Conservation (phyloP, 2,113 vertebrate species). For the Fukomys damarensis region DNA sequence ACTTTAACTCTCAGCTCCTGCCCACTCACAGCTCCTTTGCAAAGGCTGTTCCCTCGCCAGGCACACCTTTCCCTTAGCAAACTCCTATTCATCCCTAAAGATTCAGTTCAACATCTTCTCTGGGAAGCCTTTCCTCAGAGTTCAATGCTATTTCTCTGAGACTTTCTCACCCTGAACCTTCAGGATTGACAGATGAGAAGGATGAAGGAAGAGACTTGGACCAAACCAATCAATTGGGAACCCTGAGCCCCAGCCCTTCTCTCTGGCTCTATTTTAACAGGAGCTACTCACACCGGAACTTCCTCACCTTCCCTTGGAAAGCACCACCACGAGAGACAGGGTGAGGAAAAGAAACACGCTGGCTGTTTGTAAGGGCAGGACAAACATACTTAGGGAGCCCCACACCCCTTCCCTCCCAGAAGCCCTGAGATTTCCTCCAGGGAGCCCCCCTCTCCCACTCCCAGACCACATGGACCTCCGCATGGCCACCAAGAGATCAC, state of each 20-base stretch:
- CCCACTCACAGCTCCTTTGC: neutral
- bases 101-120: neutral
- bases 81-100: neutral
- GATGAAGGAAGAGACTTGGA: neutral
- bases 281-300: too few species aligned
- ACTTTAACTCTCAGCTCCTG: neutral
- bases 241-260: fast-evolving
- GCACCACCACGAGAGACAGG: fast-evolving
- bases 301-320: neutral
- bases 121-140: neutral
- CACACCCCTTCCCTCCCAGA: neutral
- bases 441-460: neutral
- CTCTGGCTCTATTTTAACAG: neutral
- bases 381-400: neutral
- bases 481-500: neutral
- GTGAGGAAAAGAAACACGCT: neutral
- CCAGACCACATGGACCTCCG: neutral
- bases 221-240: neutral
- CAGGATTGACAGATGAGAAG: neutral
- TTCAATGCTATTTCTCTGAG: neutral
- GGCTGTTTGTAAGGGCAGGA: neutral
- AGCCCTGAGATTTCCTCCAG: neutral
- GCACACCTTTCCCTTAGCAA: neutral
- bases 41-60: neutral
- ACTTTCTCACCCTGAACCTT: neutral